Evolutionary conservation across 2,113 vertebrate genomes (phyloP).

Genomic region (Cygnus buccinator): DNA sequence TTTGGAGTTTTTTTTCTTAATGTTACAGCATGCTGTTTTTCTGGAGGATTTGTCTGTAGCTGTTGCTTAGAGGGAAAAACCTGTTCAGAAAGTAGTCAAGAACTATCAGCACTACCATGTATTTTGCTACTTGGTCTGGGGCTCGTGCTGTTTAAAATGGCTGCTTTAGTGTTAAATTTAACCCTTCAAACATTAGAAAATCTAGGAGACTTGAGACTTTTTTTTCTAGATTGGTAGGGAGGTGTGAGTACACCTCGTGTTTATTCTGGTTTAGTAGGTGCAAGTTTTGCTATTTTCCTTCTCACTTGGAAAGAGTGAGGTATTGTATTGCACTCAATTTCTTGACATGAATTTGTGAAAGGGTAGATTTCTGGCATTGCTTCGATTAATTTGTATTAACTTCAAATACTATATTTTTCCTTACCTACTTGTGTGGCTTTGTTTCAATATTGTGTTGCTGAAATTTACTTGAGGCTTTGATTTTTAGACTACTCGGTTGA

Average conservation of each 20-base stretch:
- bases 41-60: not conserved
- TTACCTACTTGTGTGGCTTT: not conserved
- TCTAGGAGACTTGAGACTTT: not conserved
- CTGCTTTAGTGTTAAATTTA: not conserved
- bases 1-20: not conserved
- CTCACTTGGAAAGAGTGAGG: not conserved
- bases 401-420: not conserved
- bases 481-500: slow-evolving; percentile 86
- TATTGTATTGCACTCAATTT: not conserved
- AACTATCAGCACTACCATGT: not conserved
- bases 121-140: not conserved
- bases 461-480: slow-evolving; percentile 6
- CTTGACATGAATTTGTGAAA: not conserved
- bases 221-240: not conserved
- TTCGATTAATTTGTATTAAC: not conserved
- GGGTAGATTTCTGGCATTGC: not conserved
- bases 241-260: rapidly evolving
- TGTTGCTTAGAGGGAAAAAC: not conserved
- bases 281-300: not conserved
- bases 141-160: not conserved
- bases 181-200: not conserved
- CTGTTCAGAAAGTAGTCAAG: not conserved
- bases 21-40: not conserved
- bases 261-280: not conserved
- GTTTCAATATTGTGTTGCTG: not conserved